These are phyloP conservation scores for Synanthedon tipuliformis DNA, from an alignment of 2,888 invertebrate genomes.

Conservation along the genomic window DNA sequence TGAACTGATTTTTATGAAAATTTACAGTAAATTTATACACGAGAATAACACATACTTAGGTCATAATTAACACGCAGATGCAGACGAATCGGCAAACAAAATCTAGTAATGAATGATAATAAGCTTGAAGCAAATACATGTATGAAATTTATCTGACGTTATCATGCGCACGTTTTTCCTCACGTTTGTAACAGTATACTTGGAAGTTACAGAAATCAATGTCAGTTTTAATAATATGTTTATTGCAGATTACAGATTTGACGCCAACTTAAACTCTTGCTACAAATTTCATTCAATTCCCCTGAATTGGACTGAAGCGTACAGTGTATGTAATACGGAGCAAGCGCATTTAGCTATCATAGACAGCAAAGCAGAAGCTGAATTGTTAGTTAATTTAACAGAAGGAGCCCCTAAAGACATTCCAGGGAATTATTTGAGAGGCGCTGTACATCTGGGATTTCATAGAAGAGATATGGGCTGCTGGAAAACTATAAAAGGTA, in stretches of 20 bases:
- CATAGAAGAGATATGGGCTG: conserved; percentile 16
- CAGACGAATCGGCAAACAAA: too few relatives aligned
- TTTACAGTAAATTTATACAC: too few relatives aligned
- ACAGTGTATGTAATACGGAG: conserved; percentile 32
- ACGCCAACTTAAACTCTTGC: conserved; percentile 26
- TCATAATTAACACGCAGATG: too few relatives aligned
- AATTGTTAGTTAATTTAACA: conserved; percentile 25
- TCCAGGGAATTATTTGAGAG: conserved; percentile 14
- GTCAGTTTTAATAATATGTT: neutral
- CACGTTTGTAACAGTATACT: neutral
- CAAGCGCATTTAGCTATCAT: conserved; percentile 39
- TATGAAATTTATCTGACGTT: neutral
- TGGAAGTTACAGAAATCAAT: too few relatives aligned
- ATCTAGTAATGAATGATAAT: too few relatives aligned
- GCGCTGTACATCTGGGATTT: conserved; percentile 12
- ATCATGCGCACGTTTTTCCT: neutral
- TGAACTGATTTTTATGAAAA: too few relatives aligned
- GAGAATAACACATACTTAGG: too few relatives aligned
- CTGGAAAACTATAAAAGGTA: conserved; percentile 37
- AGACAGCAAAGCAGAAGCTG: conserved; percentile 31
- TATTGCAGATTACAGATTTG: conserved; percentile 34
- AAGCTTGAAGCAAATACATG: too few relatives aligned
- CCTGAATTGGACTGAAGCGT: conserved; percentile 40
- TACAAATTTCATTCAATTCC: conserved; percentile 44
- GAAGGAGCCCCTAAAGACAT: conserved; percentile 23